phyloP scores from a whole-genome alignment of 2,888 invertebrate species.

The Busseola fusca region DNA sequence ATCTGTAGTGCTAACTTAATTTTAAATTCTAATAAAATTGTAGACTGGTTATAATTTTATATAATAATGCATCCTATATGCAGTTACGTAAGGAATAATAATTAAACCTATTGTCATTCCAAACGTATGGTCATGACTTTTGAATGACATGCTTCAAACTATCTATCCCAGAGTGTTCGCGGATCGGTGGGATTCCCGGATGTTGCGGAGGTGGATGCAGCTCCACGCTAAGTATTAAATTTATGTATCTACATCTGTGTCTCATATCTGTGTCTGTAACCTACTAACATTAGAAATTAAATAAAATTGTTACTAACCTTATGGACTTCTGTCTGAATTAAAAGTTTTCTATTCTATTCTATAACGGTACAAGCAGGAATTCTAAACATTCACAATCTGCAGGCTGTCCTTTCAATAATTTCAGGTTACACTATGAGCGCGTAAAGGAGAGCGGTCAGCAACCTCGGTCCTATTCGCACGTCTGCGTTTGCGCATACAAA shows the following conservation, averaged over 20 bases:
- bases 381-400: conserved; percentile 22
- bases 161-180: too few species aligned
- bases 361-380: conserved; percentile 19
- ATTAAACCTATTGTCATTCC: not conserved
- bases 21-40: not conserved
- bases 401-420: conserved; percentile 44
- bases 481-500: conserved; percentile 53
- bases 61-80: not conserved
- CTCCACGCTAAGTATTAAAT: too few species aligned
- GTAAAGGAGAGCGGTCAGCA: conserved; percentile 65
- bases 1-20: not conserved
- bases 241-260: too few species aligned
- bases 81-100: not conserved
- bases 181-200: too few species aligned
- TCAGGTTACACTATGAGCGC: conserved; percentile 41
- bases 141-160: not conserved
- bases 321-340: too few species aligned
- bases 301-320: too few species aligned
- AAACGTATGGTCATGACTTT: not conserved
- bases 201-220: too few species aligned
- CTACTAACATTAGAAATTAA: too few species aligned
- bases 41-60: not conserved
- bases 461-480: conserved; percentile 64
- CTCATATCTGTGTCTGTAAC: too few species aligned
- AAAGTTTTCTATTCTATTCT: too few species aligned